Percentiles rank a stretch among this genome's conserved stretches.
These are phyloP conservation scores for Odontomachus brunneus DNA, from an alignment of 1,140 invertebrate species.

Conservation along the genomic window DNA sequence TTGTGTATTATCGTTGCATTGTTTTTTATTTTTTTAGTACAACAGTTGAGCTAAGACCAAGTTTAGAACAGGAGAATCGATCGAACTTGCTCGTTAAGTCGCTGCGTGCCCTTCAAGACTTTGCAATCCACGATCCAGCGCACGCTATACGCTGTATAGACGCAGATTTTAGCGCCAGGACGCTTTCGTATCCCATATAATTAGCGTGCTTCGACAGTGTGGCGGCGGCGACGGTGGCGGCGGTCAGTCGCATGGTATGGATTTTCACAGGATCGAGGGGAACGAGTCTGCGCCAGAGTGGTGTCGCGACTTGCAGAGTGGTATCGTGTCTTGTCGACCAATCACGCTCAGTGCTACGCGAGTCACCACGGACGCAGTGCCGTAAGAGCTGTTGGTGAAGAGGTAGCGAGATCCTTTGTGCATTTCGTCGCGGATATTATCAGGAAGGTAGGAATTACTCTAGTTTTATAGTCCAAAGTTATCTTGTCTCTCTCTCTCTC, in stretches of 20 bases:
- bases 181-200: neutral
- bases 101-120: too few species aligned
- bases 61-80: too few species aligned
- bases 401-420: neutral
- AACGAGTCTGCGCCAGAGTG: slow-evolving; percentile 75
- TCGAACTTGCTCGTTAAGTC: too few species aligned
- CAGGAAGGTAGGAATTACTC: slow-evolving; percentile 24
- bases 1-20: neutral
- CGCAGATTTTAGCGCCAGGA: neutral
- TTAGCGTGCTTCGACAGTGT: neutral
- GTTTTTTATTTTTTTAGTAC: neutral
- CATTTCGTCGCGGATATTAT: neutral
- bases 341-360: slow-evolving; percentile 41
- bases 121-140: neutral
- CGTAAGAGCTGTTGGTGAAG: slow-evolving; percentile 31
- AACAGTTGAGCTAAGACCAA: too few species aligned
- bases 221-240: neutral
- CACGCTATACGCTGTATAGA: neutral
- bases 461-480: neutral
- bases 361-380: slow-evolving; percentile 25
- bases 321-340: slow-evolving; percentile 48
- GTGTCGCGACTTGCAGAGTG: slow-evolving; percentile 69
- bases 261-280: slow-evolving; percentile 76
- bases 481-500: neutral
- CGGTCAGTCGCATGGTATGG: slow-evolving; percentile 70